Base-by-base conservation (phyloP, 1,140 invertebrate genomes). In the Nephila pilipes region DNA sequence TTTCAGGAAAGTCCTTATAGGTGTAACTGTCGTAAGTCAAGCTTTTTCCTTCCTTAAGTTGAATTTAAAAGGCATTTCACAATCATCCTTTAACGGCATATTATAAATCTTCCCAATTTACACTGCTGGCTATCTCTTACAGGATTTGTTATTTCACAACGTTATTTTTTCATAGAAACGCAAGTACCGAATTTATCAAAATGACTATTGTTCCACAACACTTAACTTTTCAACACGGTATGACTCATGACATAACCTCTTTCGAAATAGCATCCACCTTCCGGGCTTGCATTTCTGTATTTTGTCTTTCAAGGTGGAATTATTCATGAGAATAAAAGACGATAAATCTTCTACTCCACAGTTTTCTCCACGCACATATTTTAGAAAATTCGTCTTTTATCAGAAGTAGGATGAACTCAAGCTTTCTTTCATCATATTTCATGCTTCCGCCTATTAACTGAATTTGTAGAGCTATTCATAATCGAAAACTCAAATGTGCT, bases 251-350 rank as follows among this genome's bases (percentile, higher is more conserved):
- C 46, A 83, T 83, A 83, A 83, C 80, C 80, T 83, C 20, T 54
- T 83, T 83, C 80, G 80, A 83, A 83, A 83, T 54, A 83, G 20
- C 80, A n/a, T 46, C 80, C 80, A 83, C 80, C 54, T 83, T 83
- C 20, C 36, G 36, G 36, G 36, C 54, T 29, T 83, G 69, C 69
- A 75, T 32, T 75, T 75, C 69, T 75, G 69, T 55, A 55, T 46
- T 83, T 83, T 46, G 54, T 83, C 80, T 25, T 83, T 54, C n/a
- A 25, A 83, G 20, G 46, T 14, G n/a, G 80, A 83, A 83, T 83
- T 83, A 83, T 54, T 83, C 80, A 83, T 83, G 80, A 83, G 80
- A n/a, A 83, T 83, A 25, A n/a, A 38, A 83, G 54, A 55, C 54
- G 54, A 83, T 83, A 83, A 83, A 83, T 83, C 38, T 83, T 55